Evolutionary conservation across 2,113 vertebrate genomes (phyloP).

Genomic region (Kryptolebias marmoratus): DNA sequence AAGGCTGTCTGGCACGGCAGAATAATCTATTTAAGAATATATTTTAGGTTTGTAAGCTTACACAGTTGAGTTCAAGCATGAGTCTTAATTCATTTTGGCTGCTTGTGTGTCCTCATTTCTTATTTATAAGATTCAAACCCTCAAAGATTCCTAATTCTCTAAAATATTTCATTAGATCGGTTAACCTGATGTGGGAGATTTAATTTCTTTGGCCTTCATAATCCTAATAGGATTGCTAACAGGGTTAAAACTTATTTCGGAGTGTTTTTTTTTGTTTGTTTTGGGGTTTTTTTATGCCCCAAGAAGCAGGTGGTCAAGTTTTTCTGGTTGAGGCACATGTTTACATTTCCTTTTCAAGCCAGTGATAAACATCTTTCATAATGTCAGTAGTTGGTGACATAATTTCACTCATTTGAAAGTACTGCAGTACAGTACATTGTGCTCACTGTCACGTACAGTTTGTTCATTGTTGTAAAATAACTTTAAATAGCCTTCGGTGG

Average conservation of each 20-base stretch:
- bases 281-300: slow-evolving; percentile 62
- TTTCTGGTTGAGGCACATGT: slow-evolving; percentile 46
- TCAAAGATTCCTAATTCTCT: background rate
- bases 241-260: slow-evolving; percentile 6
- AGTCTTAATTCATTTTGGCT: too few relatives aligned
- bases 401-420: background rate
- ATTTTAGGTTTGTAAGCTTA: too few relatives aligned
- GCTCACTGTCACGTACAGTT: background rate
- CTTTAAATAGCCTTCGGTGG: background rate
- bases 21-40: too few relatives aligned
- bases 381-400: background rate
- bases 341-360: slow-evolving; percentile 21
- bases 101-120: too few relatives aligned
- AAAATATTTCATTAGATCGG: background rate
- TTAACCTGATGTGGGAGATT: background rate
- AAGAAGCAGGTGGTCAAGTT: slow-evolving; percentile 47
- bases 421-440: background rate
- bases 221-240: slow-evolving; percentile 66
- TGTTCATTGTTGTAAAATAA: background rate
- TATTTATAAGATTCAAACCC: too few relatives aligned
- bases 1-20: background rate
- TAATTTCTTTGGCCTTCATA: slow-evolving; percentile 16
- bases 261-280: slow-evolving; percentile 29
- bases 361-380: background rate
- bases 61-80: too few relatives aligned